A percentile compares a stretch with the other conserved stretches of the same genome.
Evolutionary conservation across 1,140 invertebrate genomes (phyloP).

Genomic region (Zaprionus davidi): DNA sequence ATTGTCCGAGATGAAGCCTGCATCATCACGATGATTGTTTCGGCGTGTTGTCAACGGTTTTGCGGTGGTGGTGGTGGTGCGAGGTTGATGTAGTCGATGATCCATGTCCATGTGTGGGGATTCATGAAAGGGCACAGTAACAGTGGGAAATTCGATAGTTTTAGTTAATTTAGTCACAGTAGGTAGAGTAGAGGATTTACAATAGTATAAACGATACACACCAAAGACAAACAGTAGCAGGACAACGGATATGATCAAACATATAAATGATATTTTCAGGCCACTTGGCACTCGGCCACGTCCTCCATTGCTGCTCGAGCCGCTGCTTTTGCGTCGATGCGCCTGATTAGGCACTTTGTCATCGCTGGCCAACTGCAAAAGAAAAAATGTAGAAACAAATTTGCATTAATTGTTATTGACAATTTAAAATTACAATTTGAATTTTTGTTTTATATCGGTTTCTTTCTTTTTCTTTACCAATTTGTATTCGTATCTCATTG

Average conservation of each 20-base stretch:
- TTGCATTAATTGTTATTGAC: background rate
- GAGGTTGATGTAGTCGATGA: background rate
- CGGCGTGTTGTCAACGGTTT: constrained; percentile 16
- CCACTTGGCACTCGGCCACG: constrained; percentile 61
- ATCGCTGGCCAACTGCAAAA: constrained; percentile 63
- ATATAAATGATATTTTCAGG: constrained; percentile 79
- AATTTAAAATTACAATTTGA: background rate
- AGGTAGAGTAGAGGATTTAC: background rate
- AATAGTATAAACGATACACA: constrained; percentile 69
- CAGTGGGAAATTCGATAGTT: constrained; percentile 58
- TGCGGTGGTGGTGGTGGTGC: constrained; percentile 5
- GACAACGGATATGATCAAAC: constrained; percentile 74
- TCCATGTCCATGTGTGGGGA: constrained; percentile 30
- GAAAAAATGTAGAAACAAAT: background rate
- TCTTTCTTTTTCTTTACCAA: constrained; percentile 44
- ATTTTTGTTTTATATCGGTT: background rate
- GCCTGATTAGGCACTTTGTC: constrained; percentile 44
- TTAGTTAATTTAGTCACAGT: constrained; percentile 55
- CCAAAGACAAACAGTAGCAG: constrained; percentile 78
- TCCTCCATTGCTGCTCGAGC: constrained; percentile 33
- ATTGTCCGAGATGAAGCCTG: constrained; percentile 78
- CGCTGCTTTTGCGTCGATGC: constrained; percentile 57
- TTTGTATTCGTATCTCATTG: constrained; percentile 75
- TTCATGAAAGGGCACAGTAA: constrained; percentile 53
- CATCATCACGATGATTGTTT: background rate